Evolutionary conservation across 2,113 vertebrate species (phyloP), one percentile per base, ranked within the genome.

Genomic region (Labeo rohita): DNA sequence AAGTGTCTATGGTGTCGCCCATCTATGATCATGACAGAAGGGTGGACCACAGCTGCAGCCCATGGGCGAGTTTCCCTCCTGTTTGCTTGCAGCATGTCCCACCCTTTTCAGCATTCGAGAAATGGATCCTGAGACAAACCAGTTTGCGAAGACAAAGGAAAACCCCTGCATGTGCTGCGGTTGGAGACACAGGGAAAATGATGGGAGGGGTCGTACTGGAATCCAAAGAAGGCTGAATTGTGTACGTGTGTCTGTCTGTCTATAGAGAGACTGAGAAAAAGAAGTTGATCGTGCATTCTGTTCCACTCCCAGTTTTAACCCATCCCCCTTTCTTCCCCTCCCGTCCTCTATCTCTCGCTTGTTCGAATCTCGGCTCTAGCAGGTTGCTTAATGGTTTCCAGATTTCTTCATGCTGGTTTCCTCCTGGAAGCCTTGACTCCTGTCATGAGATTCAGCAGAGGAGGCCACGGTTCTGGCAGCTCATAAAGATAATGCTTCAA

Each of bases 341-440:
- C 63, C 80, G 2, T 45, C 50, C 49, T 87, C 39, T 68, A 49
- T 56, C 84, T 66, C 88, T 76, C 66, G 15, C 87, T 75, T 59
- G 82, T 88, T 73, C 72, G 84, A 80, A 84, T 56, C 81, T 89
- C 83, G 90, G 81, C 86, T 91, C 91, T 92, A 92, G 93, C 94
- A 95, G 95, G 95, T 94, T 95, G 93, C 92, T 93, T 95, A 95
- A 95, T 95, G 91, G 91, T 93, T 94, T 95, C 95, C 95, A 95
- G 94, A 95, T 95, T 94, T 92, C 92, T 66, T 91, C 92, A 89
- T 91, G 91, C 93, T 88, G 87, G 91, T 85, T 88, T 89, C 89
- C 90, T 93, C 86, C 88, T 94, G 92, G 92, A 93, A 91, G 92
- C 84, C 82, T 70, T 90, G 89, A 91, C 89, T 93, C 91, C 91